Evolutionary conservation across 2,888 invertebrate genomes (phyloP).

Genomic region (Norana najaformis): DNA sequence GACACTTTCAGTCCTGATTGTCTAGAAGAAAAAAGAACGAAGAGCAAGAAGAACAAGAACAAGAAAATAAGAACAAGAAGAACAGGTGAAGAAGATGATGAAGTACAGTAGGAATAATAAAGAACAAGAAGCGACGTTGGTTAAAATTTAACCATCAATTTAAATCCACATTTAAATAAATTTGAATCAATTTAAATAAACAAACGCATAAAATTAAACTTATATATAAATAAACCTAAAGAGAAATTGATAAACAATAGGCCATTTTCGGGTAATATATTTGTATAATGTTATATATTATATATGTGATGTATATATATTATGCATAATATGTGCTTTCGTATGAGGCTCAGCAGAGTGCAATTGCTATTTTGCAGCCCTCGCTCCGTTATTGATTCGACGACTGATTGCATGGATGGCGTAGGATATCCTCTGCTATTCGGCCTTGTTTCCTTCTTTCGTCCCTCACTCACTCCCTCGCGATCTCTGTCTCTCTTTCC

Average conservation of each 20-base stretch:
- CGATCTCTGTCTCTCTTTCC: neutral
- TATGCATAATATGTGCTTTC: neutral
- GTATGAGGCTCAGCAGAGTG: neutral
- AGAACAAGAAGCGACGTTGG: neutral
- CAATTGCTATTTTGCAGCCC: neutral
- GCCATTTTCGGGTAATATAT: too few species aligned
- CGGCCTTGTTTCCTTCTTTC: neutral
- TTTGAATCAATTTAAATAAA: too few species aligned
- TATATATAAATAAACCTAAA: too few species aligned
- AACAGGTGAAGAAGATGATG: neutral
- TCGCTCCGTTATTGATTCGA: neutral
- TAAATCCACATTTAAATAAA: too few species aligned
- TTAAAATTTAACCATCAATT: too few species aligned
- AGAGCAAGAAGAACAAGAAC: neutral
- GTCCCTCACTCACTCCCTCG: too few species aligned
- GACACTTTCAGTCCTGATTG: neutral
- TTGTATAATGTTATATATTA: too few species aligned
- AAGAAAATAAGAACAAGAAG: neutral
- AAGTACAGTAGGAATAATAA: too few species aligned
- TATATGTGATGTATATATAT: too few species aligned
- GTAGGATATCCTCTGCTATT: neutral
- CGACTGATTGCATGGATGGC: neutral
- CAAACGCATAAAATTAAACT: too few species aligned
- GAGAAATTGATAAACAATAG: too few species aligned
- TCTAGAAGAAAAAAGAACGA: neutral